A percentile compares a stretch with the other conserved stretches of the same genome.
These are phyloP conservation scores for Spea bombifrons DNA, from an alignment of 2,113 vertebrate species.

Conservation along the genomic window DNA sequence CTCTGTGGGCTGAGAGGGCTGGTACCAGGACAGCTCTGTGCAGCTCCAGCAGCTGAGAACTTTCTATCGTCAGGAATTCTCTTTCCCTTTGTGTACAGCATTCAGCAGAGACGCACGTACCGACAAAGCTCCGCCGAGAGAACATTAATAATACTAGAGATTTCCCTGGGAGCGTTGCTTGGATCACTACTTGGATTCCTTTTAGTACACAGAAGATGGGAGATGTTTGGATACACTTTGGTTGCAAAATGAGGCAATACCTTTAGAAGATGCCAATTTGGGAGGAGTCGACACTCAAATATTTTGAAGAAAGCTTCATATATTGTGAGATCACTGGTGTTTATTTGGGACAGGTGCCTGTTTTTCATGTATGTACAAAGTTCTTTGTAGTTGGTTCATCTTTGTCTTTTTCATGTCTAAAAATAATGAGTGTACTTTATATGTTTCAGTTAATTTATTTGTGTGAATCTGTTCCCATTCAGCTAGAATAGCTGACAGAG, in stretches of 20 bases:
- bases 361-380: conserved; percentile 27
- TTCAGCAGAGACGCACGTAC: neutral
- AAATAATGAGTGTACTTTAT: neutral
- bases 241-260: neutral
- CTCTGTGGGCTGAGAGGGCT: conserved; percentile 13
- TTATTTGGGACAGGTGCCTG: conserved; percentile 1
- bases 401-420: neutral
- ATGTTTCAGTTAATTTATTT: neutral
- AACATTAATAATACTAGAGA: neutral
- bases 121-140: neutral
- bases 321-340: neutral
- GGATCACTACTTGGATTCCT: neutral
- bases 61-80: neutral
- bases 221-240: neutral
- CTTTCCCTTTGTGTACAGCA: conserved; percentile 3
- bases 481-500: too few species aligned
- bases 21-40: conserved; percentile 19
- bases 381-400: neutral
- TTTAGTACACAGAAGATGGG: neutral
- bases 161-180: neutral
- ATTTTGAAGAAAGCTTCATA: neutral
- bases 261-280: conserved; percentile 10
- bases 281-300: neutral
- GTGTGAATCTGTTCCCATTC: too few species aligned
- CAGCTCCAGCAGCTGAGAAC: neutral